Conservation (phyloP, 1,140 invertebrate species). For the Lineus longissimus region DNA sequence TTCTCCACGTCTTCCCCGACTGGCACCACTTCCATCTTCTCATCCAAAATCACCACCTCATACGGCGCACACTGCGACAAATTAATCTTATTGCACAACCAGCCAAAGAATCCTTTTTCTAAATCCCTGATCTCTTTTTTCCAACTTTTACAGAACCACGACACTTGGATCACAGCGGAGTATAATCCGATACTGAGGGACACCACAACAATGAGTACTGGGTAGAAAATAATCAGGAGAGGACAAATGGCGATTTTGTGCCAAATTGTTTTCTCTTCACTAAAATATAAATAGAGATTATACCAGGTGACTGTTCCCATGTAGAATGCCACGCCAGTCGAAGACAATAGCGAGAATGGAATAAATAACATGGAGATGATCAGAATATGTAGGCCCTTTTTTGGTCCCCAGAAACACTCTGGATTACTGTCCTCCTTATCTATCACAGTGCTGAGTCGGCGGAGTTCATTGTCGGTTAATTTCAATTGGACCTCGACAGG, state of each 20-base stretch:
- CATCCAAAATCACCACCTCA: conserved; percentile 52
- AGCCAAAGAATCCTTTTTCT: conserved; percentile 76
- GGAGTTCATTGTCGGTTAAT: conserved; percentile 59
- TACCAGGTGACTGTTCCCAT: conserved; percentile 74
- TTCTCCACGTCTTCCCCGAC: not conserved
- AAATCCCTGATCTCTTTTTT: conserved; percentile 68
- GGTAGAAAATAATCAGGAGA: conserved; percentile 67
- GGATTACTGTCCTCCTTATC: conserved; percentile 56
- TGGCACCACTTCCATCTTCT: conserved; percentile 11
- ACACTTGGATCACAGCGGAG: conserved; percentile 65
- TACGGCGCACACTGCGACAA: conserved; percentile 71
- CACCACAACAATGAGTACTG: conserved; percentile 66
- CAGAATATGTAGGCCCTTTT: conserved; percentile 66
- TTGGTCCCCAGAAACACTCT: conserved; percentile 59
- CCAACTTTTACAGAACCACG: conserved; percentile 67
- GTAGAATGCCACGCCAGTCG: conserved; percentile 68
- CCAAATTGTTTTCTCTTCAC: conserved; percentile 62
- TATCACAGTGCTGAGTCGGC: conserved; percentile 67
- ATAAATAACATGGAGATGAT: conserved; percentile 64
- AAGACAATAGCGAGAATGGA: conserved; percentile 64
- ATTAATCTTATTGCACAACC: conserved; percentile 66
- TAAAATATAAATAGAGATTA: conserved; percentile 68
- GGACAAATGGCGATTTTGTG: conserved; percentile 61
- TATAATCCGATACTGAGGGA: conserved; percentile 66
- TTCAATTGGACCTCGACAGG: conserved; percentile 69